These are phyloP conservation scores for Chelon auratus DNA, from an alignment of 2,797 vertebrate genomes.

Conservation along the genomic window DNA sequence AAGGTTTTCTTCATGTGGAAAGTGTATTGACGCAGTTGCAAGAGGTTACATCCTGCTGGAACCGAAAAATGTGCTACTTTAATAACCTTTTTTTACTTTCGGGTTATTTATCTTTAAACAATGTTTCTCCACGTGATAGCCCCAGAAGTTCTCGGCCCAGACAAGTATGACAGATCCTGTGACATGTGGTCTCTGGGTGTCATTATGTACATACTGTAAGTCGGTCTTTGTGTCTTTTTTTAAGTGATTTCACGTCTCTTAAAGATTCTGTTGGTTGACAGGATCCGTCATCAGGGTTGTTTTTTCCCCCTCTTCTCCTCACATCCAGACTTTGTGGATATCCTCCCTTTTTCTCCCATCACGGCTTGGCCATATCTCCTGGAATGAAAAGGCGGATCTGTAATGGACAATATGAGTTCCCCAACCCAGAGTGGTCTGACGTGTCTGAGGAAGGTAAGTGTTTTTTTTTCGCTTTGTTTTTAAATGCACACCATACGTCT, in stretches of 20 bases:
- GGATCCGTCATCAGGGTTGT: too few species aligned
- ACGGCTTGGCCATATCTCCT: conserved; percentile 90
- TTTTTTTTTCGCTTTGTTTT: too few species aligned
- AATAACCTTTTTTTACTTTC: too few species aligned
- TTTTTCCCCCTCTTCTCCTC: not conserved
- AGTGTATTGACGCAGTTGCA: not conserved
- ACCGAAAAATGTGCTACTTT: too few species aligned
- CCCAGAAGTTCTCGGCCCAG: conserved; percentile 90
- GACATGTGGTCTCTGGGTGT: conserved; percentile 94
- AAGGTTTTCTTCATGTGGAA: not conserved
- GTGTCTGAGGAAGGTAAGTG: conserved; percentile 88
- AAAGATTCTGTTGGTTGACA: too few species aligned
- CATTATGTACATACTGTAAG: conserved; percentile 94
- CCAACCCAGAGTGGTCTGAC: conserved; percentile 90
- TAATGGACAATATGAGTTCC: conserved; percentile 92
- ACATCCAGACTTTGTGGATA: conserved; percentile 88
- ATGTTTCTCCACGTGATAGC: conserved; percentile 76
- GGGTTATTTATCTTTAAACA: not conserved
- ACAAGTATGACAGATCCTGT: conserved; percentile 93
- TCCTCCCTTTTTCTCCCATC: conserved; percentile 92
- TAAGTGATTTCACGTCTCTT: not conserved
- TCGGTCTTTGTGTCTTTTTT: conserved; percentile 41
- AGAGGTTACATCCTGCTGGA: too few species aligned
- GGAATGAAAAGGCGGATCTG: conserved; percentile 91
- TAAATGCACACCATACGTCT: not conserved